Base-by-base conservation (phyloP, 2,888 invertebrate genomes). In the Apodemia duryi region DNA sequence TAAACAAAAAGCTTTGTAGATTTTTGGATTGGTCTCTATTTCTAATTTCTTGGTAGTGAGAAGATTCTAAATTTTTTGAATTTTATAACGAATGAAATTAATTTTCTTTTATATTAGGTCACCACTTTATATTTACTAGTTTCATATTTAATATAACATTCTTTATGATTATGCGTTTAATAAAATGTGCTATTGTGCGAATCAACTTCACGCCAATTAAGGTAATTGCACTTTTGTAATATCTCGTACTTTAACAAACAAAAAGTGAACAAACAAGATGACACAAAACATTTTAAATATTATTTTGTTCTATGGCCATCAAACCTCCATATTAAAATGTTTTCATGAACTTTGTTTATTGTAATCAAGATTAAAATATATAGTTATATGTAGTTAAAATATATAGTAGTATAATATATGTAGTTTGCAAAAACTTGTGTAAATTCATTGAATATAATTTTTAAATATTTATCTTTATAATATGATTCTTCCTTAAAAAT, bases 11-110 rank as follows among this genome's bases (percentile, higher is more conserved):
- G 57, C 57, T 57, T 57, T 11, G 57, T 57, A 57, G 57, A 57
- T 32, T 57, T 57, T 57, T 57, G 57, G 52, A 57, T 57, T 57
- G 57, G 57, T 57, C 32, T 57, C 28, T 57, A 32, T 57, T 57
- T 57, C 57, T 57, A 13, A 29, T 57, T 54, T 29, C 57, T 57
- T 57, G 32, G 57, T 57, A 57, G 57, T 57, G 32, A 57, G 6
- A 57, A 57, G 6, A 29, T 32, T 57, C 57, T 32, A 57, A 57
- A 57, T 57, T 57, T 46, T 52, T 57, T 32, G 29, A 57, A 57
- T 32, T 57, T 57, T 57, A 57, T 57, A 29, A 57, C 32, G 57
- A 29, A 57, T 57, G 52, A 46, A 46, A 46, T 13, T 13, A 13
- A 46, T 46, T 46, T 46, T 57, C 29, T 57, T 57, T 57, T 57